Percentiles rank a stretch among this genome's conserved stretches.
Evolutionary conservation across 1,140 invertebrate genomes (phyloP).

Genomic region (Hycleus cichorii): DNA sequence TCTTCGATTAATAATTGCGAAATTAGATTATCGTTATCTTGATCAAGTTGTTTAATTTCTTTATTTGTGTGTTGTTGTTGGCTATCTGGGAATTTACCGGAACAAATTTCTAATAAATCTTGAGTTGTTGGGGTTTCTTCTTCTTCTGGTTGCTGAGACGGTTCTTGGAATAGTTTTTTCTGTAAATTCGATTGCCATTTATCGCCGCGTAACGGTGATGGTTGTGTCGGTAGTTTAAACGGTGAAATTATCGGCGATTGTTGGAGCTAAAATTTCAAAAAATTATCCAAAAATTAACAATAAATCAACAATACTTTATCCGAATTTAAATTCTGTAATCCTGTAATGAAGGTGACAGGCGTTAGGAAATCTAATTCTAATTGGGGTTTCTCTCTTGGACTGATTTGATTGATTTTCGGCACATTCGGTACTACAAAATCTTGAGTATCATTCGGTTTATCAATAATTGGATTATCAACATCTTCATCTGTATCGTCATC

Average conservation of each 20-base stretch:
- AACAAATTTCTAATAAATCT: slow-evolving; percentile 36
- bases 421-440: slow-evolving; percentile 29
- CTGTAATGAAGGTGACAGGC: slow-evolving; percentile 31
- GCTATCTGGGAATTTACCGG: slow-evolving; percentile 32
- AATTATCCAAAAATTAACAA: slow-evolving; percentile 8
- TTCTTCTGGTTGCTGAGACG: slow-evolving; percentile 4
- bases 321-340: slow-evolving; percentile 34
- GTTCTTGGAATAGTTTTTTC: slow-evolving; percentile 40
- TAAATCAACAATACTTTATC: slow-evolving; percentile 21
- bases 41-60: slow-evolving; percentile 29
- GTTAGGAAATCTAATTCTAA: slow-evolving; percentile 29
- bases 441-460: slow-evolving; percentile 11
- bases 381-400: slow-evolving; percentile 8
- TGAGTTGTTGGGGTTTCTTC: slow-evolving; percentile 22
- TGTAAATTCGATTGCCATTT: slow-evolving; percentile 26
- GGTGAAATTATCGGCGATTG: slow-evolving; percentile 14
- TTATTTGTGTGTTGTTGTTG: slow-evolving; percentile 7
- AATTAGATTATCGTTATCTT: slow-evolving; percentile 31
- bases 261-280: background rate
- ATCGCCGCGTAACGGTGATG: slow-evolving; percentile 28
- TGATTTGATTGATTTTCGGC: slow-evolving; percentile 8
- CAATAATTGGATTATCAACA: slow-evolving; percentile 19
- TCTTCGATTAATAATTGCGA: slow-evolving; percentile 38
- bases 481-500: slow-evolving; percentile 33
- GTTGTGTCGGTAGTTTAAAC: slow-evolving; percentile 22